Evolutionary conservation across 2,888 invertebrate genomes (phyloP), one percentile per base, ranked within the genome.

Genomic region (Ophion ellenae): DNA sequence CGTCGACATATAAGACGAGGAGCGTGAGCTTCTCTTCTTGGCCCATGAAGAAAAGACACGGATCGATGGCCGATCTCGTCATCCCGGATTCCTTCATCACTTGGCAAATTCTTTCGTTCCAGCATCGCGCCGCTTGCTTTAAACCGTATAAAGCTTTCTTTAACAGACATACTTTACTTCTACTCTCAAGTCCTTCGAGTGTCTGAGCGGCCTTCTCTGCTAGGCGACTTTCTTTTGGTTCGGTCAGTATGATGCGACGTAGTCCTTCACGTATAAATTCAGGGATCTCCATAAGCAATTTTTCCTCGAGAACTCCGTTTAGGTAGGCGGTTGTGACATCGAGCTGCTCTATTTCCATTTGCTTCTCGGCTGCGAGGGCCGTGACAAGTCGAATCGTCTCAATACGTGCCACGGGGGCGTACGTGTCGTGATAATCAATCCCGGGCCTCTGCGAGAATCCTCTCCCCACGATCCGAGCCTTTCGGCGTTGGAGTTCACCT

Each of bases 401-500:
- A 59, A 61, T 36, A 14, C 69, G 20, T 6, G n/a, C 59, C 17
- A 59, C 59, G 6, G 59, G 59, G 6, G 59, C 14, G 59, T n/a
- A 59, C 59, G 57, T 71, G 11, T 71, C 36, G n/a, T 59, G n/a
- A n/a, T 75, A 85, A 45, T 85, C 53, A 9, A 83, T 28, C 11
- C 84, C 82, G n/a, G 84, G 84, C 32, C 53, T 32, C 61, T 87
- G 85, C 11, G 76, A 24, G 57, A 83, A 85, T 7, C 79, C 86
- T 28, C 28, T 28, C 28, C 2, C 28, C 2, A 28, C 28, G 28
- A 28, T 28, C 28, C 28, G 28, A 28, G n/a, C 59, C 17, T 59
- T 59, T n/a, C n/a, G 2, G 17, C 53, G 53, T 9, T 1, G 10
- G 6, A n/a, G n/a, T n/a, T 11, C 6, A 17, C n/a, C 14, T 17